A percentile compares a stretch with the other conserved stretches of the same genome.
These are phyloP conservation scores for Pollenia labialis DNA, from an alignment of 2,888 invertebrate genomes.

Conservation along the genomic window DNA sequence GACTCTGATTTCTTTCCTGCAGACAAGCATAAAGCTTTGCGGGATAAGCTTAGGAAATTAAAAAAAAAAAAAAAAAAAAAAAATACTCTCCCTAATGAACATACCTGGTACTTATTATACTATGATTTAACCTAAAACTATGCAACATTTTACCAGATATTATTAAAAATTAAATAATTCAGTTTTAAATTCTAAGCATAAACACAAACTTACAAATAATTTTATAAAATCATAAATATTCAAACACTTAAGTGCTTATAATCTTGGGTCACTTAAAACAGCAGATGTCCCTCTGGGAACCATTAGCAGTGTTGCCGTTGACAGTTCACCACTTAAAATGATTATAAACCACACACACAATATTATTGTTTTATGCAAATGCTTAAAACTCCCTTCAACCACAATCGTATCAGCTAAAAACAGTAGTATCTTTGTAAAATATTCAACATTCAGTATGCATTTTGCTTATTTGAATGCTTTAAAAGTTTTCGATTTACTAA, in stretches of 20 bases:
- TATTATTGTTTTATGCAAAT: conserved; percentile 11
- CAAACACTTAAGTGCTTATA: conserved; percentile 27
- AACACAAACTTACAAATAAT: not conserved
- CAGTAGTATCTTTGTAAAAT: not conserved
- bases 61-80: too few relatives aligned
- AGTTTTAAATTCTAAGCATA: too few relatives aligned
- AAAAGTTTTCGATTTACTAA: not conserved
- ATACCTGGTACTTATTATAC: too few relatives aligned
- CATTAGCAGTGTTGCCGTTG: not conserved
- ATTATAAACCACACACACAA: not conserved
- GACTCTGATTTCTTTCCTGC: too few relatives aligned
- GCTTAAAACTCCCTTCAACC: not conserved
- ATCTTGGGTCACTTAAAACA: conserved; percentile 7
- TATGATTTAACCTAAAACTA: too few relatives aligned
- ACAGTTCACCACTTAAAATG: conserved; percentile 17
- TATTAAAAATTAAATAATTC: too few relatives aligned
- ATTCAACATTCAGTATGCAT: not conserved
- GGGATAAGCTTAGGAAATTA: too few relatives aligned
- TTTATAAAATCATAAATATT: conserved; percentile 9
- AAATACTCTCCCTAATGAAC: too few relatives aligned
- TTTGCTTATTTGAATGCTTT: not conserved
- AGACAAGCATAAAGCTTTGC: too few relatives aligned
- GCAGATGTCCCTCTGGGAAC: not conserved
- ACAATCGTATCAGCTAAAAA: not conserved
- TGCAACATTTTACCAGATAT: too few relatives aligned